Evolutionary conservation across 2,888 invertebrate genomes (phyloP), one percentile per base, ranked within the genome.

Genomic region (Axea sp.): DNA sequence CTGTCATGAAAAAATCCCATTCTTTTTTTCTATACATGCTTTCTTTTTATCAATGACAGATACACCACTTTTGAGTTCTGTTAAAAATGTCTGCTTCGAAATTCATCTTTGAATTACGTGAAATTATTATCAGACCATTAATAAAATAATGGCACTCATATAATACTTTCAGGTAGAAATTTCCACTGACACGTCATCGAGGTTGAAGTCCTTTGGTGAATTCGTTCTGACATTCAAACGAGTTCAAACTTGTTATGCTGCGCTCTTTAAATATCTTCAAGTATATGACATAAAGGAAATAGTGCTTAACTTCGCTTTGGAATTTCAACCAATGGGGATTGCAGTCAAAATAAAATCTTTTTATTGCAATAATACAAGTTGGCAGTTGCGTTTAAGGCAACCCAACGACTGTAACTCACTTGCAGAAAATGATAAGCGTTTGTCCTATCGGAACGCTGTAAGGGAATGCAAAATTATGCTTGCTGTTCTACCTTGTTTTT

Each of bases 131-230:
- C n/a, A n/a, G n/a, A n/a, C n/a, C n/a, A n/a, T n/a, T n/a, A n/a
- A n/a, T n/a, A n/a, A n/a, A n/a, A n/a, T n/a, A n/a, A n/a, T n/a
- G n/a, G n/a, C n/a, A n/a, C n/a, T n/a, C n/a, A n/a, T n/a, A n/a
- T n/a, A n/a, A n/a, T n/a, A n/a, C n/a, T n/a, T n/a, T n/a, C n/a
- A 65, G 64, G 64, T 65, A 65, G 24, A 65, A 19, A 43, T 53
- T 26, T 24, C 17, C 22, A 8, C 15, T 22, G 9, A 12, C 31
- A 12, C 49, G 51, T 64, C 64, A 33, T n/a, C 41, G 51, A 43
- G 65, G 65, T 65, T 65, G 65, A 57, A 57, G 65, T 55, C 65
- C 65, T 65, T 30, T 22, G 14, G 12, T 45, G 45, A 55, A 65
- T 65, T 45, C 37, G 43, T 45, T 51, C 31, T 53, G 31, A 39